Evolutionary conservation across 2,888 invertebrate genomes (phyloP).

Genomic region (Xylota segnis): DNA sequence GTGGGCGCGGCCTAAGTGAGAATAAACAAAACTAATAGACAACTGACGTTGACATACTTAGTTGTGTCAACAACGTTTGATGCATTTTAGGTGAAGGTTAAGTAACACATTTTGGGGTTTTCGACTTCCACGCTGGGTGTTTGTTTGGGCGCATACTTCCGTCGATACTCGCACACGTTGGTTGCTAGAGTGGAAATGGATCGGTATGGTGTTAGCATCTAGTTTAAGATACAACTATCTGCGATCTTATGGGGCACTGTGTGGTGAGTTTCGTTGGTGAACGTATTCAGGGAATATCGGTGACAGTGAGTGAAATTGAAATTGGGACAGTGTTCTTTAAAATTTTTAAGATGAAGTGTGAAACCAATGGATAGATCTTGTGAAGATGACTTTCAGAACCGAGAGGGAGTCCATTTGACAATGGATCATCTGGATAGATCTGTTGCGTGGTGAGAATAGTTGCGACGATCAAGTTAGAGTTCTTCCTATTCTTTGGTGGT

Average conservation of each 20-base stretch:
- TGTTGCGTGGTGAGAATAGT: too few relatives aligned
- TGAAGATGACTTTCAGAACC: too few relatives aligned
- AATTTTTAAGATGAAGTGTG: too few relatives aligned
- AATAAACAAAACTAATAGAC: slow-evolving; percentile 33
- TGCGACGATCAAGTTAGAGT: too few relatives aligned
- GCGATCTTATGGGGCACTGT: not conserved
- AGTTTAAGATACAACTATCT: not conserved
- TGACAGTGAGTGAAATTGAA: too few relatives aligned
- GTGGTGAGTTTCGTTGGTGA: not conserved
- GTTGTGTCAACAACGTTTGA: slow-evolving; percentile 20
- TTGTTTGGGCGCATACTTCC: not conserved
- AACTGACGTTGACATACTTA: slow-evolving; percentile 2
- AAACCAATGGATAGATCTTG: too few relatives aligned
- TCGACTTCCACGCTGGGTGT: not conserved
- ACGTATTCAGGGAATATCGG: not conserved
- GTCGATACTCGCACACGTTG: not conserved
- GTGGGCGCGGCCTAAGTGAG: slow-evolving; percentile 31
- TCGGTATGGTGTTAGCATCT: not conserved
- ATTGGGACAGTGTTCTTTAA: too few relatives aligned
- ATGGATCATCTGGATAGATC: too few relatives aligned
- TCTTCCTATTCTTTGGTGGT: too few relatives aligned
- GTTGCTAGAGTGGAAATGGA: not conserved
- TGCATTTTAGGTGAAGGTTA: slow-evolving; percentile 21
- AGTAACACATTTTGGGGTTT: not conserved
- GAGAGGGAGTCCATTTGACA: too few relatives aligned